Base-by-base conservation (phyloP, 2,888 invertebrate genomes). In the Polyommatus iphigenia region DNA sequence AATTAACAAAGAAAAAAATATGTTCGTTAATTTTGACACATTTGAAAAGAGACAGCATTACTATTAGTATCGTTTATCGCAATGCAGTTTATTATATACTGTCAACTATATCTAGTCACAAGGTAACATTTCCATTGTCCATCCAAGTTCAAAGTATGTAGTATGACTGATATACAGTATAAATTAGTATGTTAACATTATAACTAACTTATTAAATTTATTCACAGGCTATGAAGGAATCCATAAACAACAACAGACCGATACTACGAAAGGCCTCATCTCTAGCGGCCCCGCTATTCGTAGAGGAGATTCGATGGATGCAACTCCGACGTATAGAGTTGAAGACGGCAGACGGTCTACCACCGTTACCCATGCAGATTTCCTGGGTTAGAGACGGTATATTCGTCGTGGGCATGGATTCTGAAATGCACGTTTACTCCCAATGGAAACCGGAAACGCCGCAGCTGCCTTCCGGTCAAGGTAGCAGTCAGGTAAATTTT, bases 331-430 rank as follows among this genome's bases (percentile, higher is more conserved):
- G 98, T 83, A 98, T 99, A 71, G 97, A 98, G 83, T 88, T 99
- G 18, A 96, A 97, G 81, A 99, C 99, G 0, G 99, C 99, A 0
- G 99, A 99, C 86, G 99, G 99, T 0, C 90, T 99, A 62, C 99
- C 99, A 0, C 99, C 99, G 0, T 91, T 99, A 76, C 99, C 99
- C 0, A 99, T 99, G 98, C 99, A 99, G 88, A 97, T 99, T 84
- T 99, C 99, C 2, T 99, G 99, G 99, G 99, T 99, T 0, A 95
- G 99, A 36, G 99, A 99, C 86, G 99, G 99, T 0, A 98, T 99
- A 82, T 93, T 99, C 1, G 98, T 99, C 0, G 99, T 99, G 1
- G 99, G 99, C 2, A 99, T 99, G 99, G 99, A 99, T 88, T 99
- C 99, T 3, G 99, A 99, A 89, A 99, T 99, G 99, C 99, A 99